These are phyloP conservation scores for Carollia perspicillata DNA, from an alignment of 2,113 vertebrate species.

Conservation along the genomic window DNA sequence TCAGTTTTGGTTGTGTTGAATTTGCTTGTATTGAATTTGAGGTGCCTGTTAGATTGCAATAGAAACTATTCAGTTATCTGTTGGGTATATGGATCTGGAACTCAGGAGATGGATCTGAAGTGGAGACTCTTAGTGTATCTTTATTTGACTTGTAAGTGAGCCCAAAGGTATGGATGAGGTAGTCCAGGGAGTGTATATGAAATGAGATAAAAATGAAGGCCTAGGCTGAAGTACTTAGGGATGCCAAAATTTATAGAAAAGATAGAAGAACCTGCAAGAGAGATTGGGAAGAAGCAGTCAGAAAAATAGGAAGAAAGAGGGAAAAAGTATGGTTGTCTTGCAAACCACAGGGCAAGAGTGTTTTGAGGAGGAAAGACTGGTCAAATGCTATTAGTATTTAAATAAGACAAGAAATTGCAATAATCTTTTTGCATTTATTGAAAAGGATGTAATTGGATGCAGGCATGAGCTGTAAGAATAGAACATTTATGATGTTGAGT, in stretches of 20 bases:
- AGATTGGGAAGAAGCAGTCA: not conserved
- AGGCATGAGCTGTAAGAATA: not conserved
- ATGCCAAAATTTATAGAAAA: not conserved
- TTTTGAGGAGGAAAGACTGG: constrained; percentile 40
- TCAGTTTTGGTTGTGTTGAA: not conserved
- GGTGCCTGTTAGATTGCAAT: not conserved
- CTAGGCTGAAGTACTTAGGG: not conserved
- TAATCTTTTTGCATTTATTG: constrained; percentile 42
- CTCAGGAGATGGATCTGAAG: not conserved
- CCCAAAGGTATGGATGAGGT: not conserved
- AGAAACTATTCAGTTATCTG: not conserved
- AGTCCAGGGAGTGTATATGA: not conserved
- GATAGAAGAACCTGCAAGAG: not conserved
- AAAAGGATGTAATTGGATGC: constrained; percentile 37
- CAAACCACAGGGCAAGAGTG: not conserved
- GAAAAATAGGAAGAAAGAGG: not conserved
- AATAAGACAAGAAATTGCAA: constrained; percentile 48
- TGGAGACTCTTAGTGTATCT: not conserved
- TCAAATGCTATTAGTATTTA: constrained; percentile 47
- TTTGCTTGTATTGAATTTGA: not conserved
- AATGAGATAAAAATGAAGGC: not conserved
- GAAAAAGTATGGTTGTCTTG: not conserved
- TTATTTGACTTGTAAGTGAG: not conserved
- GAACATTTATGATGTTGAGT: not conserved
- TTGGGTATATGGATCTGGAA: not conserved